These are phyloP conservation scores for Sarcophilus harrisii DNA, from an alignment of 2,797 vertebrate species.

Conservation along the genomic window DNA sequence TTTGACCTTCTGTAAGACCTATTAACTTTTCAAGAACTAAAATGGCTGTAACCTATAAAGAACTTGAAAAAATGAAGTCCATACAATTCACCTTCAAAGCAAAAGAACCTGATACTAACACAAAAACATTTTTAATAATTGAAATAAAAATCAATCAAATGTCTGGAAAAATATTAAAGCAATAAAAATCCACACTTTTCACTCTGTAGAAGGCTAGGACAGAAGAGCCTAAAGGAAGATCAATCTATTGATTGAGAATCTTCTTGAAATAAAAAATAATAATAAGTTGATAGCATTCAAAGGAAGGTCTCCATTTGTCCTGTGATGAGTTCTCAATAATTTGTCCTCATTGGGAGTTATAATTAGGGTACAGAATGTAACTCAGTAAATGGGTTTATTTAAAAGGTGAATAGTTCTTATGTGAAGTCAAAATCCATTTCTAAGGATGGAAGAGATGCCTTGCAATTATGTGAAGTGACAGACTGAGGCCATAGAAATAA, in stretches of 20 bases:
- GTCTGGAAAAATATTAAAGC: slow-evolving; percentile 2
- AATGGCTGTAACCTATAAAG: slow-evolving; percentile 33
- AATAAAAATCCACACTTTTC: slow-evolving; percentile 24
- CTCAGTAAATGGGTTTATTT: slow-evolving; percentile 8
- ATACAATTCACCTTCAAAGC: slow-evolving; percentile 47
- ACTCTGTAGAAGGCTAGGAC: background rate
- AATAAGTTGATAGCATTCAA: background rate
- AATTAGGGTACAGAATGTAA: background rate
- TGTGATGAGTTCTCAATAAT: background rate
- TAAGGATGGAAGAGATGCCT: slow-evolving; percentile 19
- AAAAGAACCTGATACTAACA: slow-evolving; percentile 45
- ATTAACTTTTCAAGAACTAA: slow-evolving; percentile 41
- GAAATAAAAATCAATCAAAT: background rate
- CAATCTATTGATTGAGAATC: background rate
- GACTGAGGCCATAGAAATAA: background rate
- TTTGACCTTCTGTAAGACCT: slow-evolving; percentile 36
- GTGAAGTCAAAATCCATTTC: slow-evolving; percentile 52
- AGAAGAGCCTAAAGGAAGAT: background rate
- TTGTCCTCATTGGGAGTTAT: background rate
- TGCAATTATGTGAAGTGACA: slow-evolving; percentile 1
- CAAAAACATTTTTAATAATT: slow-evolving; percentile 24
- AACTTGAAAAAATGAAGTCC: slow-evolving; percentile 3
- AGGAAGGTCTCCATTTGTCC: background rate
- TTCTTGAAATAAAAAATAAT: background rate
- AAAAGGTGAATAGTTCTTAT: background rate